Evolutionary conservation across 2,797 vertebrate species (phyloP), one percentile per base, ranked within the genome.

Genomic region (Phaenicophaeus curvirostris): DNA sequence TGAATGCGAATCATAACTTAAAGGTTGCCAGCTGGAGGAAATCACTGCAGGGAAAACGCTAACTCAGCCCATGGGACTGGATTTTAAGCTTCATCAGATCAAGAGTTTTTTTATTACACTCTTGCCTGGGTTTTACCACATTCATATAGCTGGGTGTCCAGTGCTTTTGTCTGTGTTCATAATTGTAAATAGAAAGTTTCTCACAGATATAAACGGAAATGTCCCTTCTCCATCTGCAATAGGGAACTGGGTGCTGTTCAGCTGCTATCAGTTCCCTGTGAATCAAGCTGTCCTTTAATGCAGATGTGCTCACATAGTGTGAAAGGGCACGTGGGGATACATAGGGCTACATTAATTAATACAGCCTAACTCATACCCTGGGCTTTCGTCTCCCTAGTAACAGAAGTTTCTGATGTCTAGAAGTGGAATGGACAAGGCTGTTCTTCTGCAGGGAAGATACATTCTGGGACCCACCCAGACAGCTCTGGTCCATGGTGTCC

Each of bases 1-100:
- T 78, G 41, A 76, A 90, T 51, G 58, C 65, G 89, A 95, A 71
- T 74, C 53, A 58, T 50, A 71, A 90, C 68, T 87, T 86, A 80
- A 66, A 90, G 11, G 69, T 78, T 91, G 39, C 54, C 68, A 75
- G 27, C 63, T 86, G 66, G 42, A 90, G 59, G 6, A 73, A 88
- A 76, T 73, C 0, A 3, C 85, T 92, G 28, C 74, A 87, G 63
- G 57, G 33, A 57, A 85, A 86, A 67, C 42, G 33, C 12, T 48
- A 86, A 79, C 25, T 72, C 65, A 67, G 41, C 20, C 62, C 62
- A 35, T 27, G 55, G 86, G 71, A 87, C 10, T 21, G 53, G 51
- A 75, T 39, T 84, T 65, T 50, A 87, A 81, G 28, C 20, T 85
- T 83, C 88, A 61, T 61, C 30, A 58, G 35, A 59, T 51, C 11